Base-by-base conservation (phyloP, 2,797 vertebrate species). In the Ciconia nigra region DNA sequence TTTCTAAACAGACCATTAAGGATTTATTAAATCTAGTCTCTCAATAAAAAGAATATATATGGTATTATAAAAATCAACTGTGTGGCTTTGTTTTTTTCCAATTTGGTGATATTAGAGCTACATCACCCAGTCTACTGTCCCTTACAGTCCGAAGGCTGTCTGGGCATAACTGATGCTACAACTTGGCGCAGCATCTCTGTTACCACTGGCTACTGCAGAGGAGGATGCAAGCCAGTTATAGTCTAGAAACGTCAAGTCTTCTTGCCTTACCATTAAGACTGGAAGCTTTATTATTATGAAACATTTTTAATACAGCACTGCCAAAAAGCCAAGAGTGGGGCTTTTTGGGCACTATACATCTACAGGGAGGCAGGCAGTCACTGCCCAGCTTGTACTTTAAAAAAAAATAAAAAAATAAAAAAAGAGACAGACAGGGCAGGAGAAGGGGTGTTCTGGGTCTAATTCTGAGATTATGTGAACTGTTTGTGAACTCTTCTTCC, bases 41-140 rank as follows among this genome's bases (percentile, higher is more conserved):
- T 92, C 81, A 96, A 93, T 94, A 87, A 91, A 51, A 82, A 52
- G 16, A 79, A 82, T 78, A 74, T 72, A 71, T 31, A 78, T 31
- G 82, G 89, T 78, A 91, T 61, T 84, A 85, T 93, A 96, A 95
- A 97, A 93, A 92, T 77, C 92, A 91, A 83, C n/a, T 74, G 85
- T 72, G 89, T 95, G 91, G 84, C 92, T 79, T 95, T 73, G 15
- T 6, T 73, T 91, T 95, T 96, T 95, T 78, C 96, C 95, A 97
- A 66, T 92, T 94, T 95, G 90, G 83, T 93, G 96, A 91, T 79
- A 77, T 87, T 93, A 91, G 90, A 96, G 49, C 95, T 81, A 28
- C 85, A 70, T 82, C 77, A 94, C 55, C 79, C 87, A 63, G 65
- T 21, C 67, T 87, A 42, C 77, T 83, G 69, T 80, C 66, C 77